Evolutionary conservation across 2,113 vertebrate genomes (phyloP).

Genomic region (Semnornis frantzii): DNA sequence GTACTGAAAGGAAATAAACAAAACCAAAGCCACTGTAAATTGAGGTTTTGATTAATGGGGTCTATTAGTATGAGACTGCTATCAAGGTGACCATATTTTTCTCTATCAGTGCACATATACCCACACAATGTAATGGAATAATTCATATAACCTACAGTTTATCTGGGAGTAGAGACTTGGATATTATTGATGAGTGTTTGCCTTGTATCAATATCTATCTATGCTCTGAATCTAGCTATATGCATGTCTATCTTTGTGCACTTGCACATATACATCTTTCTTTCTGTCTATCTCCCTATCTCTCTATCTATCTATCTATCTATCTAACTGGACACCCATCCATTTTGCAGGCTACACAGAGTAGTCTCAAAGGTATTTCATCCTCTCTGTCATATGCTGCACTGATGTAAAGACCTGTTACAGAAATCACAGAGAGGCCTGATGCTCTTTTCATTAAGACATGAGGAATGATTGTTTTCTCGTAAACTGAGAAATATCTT

Average conservation of each 20-base stretch:
- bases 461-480: not conserved
- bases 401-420: not conserved
- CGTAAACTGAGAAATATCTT: not conserved
- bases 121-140: not conserved
- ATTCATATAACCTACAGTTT: not conserved
- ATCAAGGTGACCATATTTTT: not conserved
- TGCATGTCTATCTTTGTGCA: not conserved
- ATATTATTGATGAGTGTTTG: not conserved
- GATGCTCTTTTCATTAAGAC: constrained; percentile 19
- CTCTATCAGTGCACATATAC: not conserved
- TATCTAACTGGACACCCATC: not conserved
- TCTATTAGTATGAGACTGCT: constrained; percentile 10
- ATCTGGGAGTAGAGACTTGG: not conserved
- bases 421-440: not conserved
- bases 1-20: constrained; percentile 48
- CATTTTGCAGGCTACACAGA: not conserved
- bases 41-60: constrained; percentile 15
- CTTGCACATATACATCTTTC: not conserved
- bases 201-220: not conserved
- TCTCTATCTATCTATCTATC: no score
- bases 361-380: not conserved
- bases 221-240: not conserved
- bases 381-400: not conserved
- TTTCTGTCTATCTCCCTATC: not conserved
- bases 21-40: constrained; percentile 39